Evolutionary conservation across 92 coral and sea anemone species (phyloP).

Genomic region (Galaxea fascicularis): DNA sequence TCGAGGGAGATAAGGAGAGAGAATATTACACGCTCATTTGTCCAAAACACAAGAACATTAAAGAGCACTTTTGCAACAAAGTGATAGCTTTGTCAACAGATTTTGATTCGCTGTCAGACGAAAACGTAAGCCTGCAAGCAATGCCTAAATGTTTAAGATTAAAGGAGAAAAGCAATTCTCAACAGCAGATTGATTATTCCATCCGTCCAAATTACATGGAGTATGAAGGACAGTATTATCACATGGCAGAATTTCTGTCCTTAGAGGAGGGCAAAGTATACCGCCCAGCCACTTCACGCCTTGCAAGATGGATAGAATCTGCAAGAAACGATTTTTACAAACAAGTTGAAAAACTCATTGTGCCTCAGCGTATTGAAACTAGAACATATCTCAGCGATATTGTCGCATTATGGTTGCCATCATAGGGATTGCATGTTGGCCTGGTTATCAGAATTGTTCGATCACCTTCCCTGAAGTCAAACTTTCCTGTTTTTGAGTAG

Average conservation of each 20-base stretch:
- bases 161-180: not conserved
- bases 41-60: constrained; percentile 41
- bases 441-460: constrained; percentile 26
- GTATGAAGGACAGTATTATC: constrained; percentile 53
- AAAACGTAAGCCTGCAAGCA: constrained; percentile 1
- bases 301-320: constrained; percentile 48
- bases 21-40: constrained; percentile 45
- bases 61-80: constrained; percentile 38
- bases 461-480: constrained; percentile 41
- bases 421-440: constrained; percentile 44
- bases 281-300: constrained; percentile 52
- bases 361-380: not conserved
- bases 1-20: constrained; percentile 23
- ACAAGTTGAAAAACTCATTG: constrained; percentile 1
- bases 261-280: constrained; percentile 65
- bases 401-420: constrained; percentile 48
- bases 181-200: constrained; percentile 6
- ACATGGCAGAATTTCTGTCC: constrained; percentile 65
- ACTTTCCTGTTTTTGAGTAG: constrained; percentile 50
- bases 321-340: constrained; percentile 65
- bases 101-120: no score
- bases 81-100: no score
- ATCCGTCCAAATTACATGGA: constrained; percentile 53
- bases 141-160: constrained; percentile 1
- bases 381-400: constrained; percentile 24